These are phyloP conservation scores for Amiota communis DNA, from an alignment of 2,888 invertebrate species.

Conservation along the genomic window DNA sequence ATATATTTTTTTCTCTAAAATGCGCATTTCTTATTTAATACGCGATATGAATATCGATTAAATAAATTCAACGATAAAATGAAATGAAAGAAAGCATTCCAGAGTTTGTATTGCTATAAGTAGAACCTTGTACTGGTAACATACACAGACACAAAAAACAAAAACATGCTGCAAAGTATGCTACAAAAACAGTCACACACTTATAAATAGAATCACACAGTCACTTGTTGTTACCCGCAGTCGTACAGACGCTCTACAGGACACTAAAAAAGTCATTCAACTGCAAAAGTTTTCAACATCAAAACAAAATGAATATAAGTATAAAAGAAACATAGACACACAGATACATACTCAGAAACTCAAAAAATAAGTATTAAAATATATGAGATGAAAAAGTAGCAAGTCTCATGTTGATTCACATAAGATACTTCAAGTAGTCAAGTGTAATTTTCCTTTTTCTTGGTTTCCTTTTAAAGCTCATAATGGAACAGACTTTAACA, in stretches of 20 bases:
- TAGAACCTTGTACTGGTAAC: constrained; percentile 7
- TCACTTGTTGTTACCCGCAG: not conserved
- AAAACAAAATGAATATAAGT: constrained; percentile 10
- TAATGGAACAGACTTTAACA: too few relatives aligned
- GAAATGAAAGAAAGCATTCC: too few relatives aligned
- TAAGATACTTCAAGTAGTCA: too few relatives aligned
- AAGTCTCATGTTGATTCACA: too few relatives aligned
- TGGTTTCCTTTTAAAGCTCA: too few relatives aligned
- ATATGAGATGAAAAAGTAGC: too few relatives aligned
- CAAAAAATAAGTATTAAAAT: too few relatives aligned
- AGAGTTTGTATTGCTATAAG: not conserved
- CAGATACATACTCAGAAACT: not conserved
- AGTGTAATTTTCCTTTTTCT: too few relatives aligned
- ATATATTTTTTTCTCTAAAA: too few relatives aligned
- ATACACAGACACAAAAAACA: constrained; percentile 20
- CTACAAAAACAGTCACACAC: constrained; percentile 30
- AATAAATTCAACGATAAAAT: too few relatives aligned
- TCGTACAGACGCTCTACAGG: constrained; percentile 13
- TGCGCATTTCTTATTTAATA: too few relatives aligned
- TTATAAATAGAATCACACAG: not conserved
- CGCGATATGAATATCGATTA: too few relatives aligned
- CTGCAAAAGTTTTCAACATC: constrained; percentile 51
- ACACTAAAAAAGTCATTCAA: constrained; percentile 53
- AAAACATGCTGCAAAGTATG: not conserved
- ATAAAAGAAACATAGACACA: not conserved